Evolutionary conservation across 2,113 vertebrate species (phyloP).

Genomic region (Perca fluviatilis): DNA sequence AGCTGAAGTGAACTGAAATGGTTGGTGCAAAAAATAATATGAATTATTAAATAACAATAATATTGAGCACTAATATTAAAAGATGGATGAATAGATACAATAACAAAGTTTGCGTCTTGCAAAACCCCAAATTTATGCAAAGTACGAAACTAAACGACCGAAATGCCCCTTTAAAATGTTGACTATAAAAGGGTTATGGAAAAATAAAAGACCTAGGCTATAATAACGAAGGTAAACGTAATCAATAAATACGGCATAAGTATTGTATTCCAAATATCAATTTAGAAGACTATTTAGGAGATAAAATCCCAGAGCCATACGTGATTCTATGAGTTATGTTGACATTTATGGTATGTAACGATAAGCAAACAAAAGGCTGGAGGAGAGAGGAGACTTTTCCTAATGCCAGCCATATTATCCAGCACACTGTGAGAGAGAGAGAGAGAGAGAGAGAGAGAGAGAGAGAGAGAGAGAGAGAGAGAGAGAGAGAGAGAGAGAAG

Average conservation of each 20-base stretch:
- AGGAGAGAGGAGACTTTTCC: constrained; percentile 18
- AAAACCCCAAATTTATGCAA: not conserved
- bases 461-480: no score
- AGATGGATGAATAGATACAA: not conserved
- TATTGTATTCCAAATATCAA: not conserved
- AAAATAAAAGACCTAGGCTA: no score
- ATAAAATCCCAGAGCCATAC: not conserved
- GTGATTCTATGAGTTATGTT: not conserved
- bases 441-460: not conserved
- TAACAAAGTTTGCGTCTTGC: not conserved
- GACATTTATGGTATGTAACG: not conserved
- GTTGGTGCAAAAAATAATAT: not conserved
- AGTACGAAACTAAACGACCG: not conserved
- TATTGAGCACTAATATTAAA: not conserved
- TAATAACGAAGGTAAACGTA: no score
- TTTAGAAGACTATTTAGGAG: not conserved
- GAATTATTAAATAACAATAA: not conserved
- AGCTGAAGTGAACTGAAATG: constrained; percentile 36
- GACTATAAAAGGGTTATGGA: no score
- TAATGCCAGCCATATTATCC: constrained; percentile 36
- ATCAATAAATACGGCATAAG: not conserved
- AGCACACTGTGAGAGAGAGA: constrained; percentile 15
- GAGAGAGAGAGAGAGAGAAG: constrained; percentile 5
- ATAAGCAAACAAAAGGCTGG: constrained; percentile 25
- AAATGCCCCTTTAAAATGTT: not conserved